phyloP scores from a whole-genome alignment of 2,797 vertebrate species.

The Ctenopoma multispine region DNA sequence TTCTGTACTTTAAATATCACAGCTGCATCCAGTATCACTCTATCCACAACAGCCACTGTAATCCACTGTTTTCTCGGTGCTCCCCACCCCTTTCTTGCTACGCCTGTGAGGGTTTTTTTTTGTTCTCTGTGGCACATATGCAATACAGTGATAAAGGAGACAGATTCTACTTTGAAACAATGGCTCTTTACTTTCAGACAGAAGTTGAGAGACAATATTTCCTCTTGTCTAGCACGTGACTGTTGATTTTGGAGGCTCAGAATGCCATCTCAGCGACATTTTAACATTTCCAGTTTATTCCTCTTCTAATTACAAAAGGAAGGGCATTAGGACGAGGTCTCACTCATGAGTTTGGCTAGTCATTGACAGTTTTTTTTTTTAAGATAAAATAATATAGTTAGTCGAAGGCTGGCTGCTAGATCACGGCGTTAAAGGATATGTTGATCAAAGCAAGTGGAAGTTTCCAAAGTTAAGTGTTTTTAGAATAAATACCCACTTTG shows the following conservation, averaged over 20 bases:
- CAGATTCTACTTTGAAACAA: not conserved
- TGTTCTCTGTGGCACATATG: not conserved
- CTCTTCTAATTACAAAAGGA: too few species aligned
- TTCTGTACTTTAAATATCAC: constrained; percentile 15
- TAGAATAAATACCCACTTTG: too few species aligned
- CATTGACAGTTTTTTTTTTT: too few species aligned
- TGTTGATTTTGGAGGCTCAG: not conserved
- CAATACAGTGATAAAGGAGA: not conserved
- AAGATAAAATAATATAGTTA: too few species aligned
- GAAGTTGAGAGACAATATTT: not conserved
- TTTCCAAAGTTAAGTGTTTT: too few species aligned
- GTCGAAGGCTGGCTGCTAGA: too few species aligned
- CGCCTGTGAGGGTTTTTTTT: not conserved
- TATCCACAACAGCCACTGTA: constrained; percentile 4
- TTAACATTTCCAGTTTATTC: too few species aligned
- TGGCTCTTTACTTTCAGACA: not conserved
- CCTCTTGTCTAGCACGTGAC: not conserved
- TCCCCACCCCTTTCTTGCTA: not conserved
- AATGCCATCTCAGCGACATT: not conserved
- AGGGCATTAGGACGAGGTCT: too few species aligned
- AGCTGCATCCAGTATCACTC: constrained; percentile 16
- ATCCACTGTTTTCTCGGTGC: not conserved
- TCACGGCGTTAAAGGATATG: too few species aligned
- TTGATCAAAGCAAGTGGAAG: too few species aligned
- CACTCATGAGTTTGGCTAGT: too few species aligned